Percentiles rank a stretch among this genome's conserved stretches.
Evolutionary conservation across 1,140 invertebrate species (phyloP).

Genomic region (Microplitis demolitor): DNA sequence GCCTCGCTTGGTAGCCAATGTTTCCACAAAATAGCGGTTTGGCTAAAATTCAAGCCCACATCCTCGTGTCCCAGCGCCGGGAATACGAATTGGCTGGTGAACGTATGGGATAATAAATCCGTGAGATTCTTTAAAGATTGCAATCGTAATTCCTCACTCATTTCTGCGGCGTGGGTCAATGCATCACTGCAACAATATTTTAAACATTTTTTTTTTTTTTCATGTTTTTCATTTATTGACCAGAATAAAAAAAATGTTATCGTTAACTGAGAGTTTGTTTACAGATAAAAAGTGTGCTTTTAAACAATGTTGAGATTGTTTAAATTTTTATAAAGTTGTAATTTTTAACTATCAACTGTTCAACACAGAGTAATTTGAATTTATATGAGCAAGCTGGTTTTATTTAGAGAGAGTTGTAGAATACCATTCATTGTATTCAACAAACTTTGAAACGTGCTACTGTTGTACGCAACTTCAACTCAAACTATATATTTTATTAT

Average conservation of each 20-base stretch:
- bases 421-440: background rate
- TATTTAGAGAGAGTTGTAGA: background rate
- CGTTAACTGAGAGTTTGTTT: no score
- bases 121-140: constrained; percentile 78
- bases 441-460: background rate
- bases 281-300: no score
- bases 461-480: background rate
- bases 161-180: constrained; percentile 65
- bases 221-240: no score
- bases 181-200: constrained; percentile 65
- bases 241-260: no score
- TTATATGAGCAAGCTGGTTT: background rate
- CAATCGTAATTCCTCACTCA: constrained; percentile 68
- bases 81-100: constrained; percentile 81
- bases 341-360: background rate
- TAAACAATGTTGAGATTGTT: no score
- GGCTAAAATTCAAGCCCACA: constrained; percentile 67
- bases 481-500: no score
- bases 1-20: constrained; percentile 82
- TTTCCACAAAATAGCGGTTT: constrained; percentile 75
- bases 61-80: constrained; percentile 83
- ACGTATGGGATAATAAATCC: constrained; percentile 74
- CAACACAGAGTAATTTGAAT: no score
- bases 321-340: background rate
- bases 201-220: background rate